phyloP scores from a whole-genome alignment of 2,888 invertebrate genomes.

The Lasioglossum lativentre region DNA sequence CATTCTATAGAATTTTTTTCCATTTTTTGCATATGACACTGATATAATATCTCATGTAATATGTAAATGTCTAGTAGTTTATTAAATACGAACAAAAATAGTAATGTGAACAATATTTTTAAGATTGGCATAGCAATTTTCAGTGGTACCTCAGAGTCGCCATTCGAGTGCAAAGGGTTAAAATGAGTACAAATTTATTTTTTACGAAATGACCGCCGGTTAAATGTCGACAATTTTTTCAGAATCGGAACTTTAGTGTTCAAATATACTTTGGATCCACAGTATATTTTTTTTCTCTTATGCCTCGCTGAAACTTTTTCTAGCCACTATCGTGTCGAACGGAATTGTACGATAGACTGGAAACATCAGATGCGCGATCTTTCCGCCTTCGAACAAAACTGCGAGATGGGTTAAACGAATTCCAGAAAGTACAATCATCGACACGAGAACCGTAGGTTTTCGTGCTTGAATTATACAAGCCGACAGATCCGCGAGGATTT shows the following conservation, averaged over 20 bases:
- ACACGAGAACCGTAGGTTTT: constrained; percentile 14
- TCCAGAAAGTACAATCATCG: not conserved
- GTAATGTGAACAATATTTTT: too few species aligned
- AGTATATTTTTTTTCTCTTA: not conserved
- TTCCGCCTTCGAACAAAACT: not conserved
- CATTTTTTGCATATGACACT: too few species aligned
- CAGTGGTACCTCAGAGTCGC: too few species aligned
- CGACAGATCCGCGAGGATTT: constrained; percentile 48
- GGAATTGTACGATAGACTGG: not conserved
- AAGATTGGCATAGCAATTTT: too few species aligned
- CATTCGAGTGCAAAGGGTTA: too few species aligned
- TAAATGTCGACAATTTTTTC: not conserved
- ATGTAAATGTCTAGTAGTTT: too few species aligned
- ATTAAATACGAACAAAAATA: too few species aligned
- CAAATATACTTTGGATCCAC: not conserved
- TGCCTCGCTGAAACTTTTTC: not conserved
- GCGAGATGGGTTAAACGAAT: not conserved
- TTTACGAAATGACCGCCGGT: too few species aligned
- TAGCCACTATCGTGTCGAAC: not conserved
- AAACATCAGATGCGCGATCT: not conserved
- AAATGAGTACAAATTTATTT: too few species aligned
- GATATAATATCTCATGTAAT: too few species aligned
- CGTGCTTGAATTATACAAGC: constrained; percentile 43
- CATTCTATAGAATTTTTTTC: too few species aligned
- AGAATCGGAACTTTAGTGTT: not conserved